Conservation (phyloP, 2,113 vertebrate species). For the Cepphus grylle region DNA sequence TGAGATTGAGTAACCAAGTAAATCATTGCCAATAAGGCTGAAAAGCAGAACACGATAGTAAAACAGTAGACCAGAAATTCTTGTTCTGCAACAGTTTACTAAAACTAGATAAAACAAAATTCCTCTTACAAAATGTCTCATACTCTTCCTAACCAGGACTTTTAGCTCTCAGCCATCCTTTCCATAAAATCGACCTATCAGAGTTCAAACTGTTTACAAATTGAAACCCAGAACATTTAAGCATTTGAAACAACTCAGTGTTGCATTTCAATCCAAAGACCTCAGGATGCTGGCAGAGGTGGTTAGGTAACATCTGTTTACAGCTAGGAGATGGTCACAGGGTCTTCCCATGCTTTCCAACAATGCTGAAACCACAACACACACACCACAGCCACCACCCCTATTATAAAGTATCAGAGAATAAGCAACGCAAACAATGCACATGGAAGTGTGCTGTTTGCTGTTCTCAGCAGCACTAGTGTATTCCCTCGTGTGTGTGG, state of each 20-base stretch:
- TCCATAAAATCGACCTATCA: not conserved
- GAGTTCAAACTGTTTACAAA: not conserved
- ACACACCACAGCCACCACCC: not conserved
- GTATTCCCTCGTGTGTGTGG: not conserved
- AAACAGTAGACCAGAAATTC: not conserved
- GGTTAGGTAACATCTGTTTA: not conserved
- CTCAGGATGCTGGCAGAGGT: not conserved
- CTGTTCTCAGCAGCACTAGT: not conserved
- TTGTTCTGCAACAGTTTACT: not conserved
- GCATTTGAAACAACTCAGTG: not conserved
- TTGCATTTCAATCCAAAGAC: not conserved
- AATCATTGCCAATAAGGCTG: not conserved
- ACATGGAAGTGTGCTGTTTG: not conserved
- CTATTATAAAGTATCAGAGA: not conserved
- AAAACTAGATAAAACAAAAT: not conserved
- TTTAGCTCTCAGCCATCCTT: not conserved
- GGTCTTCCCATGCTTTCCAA: not conserved
- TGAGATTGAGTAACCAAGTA: not conserved
- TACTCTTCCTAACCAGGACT: not conserved
- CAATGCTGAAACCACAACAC: not conserved
- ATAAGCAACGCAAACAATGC: not conserved
- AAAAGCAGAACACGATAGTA: not conserved
- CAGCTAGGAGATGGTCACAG: not conserved
- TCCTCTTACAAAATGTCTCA: not conserved
- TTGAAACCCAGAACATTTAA: not conserved